A percentile compares a stretch with the other conserved stretches of the same genome.
phyloP scores from a whole-genome alignment of 2,113 vertebrate species.

The Struthio camelus region DNA sequence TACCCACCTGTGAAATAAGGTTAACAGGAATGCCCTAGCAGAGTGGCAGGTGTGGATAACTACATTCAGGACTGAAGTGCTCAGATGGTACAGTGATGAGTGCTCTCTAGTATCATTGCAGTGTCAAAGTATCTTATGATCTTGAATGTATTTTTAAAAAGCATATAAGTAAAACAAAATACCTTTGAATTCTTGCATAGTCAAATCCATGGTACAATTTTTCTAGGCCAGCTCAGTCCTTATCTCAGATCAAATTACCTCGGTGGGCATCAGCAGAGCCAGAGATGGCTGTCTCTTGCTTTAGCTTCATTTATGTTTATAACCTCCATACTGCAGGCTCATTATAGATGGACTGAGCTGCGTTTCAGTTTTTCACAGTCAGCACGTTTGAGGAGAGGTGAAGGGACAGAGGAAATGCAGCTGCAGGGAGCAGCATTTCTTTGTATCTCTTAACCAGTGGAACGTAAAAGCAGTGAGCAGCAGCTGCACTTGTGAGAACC shows the following conservation, averaged over 20 bases:
- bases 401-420: background rate
- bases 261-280: background rate
- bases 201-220: background rate
- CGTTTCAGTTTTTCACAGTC: background rate
- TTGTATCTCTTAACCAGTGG: background rate
- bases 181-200: background rate
- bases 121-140: background rate
- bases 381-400: background rate
- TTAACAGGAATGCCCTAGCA: background rate
- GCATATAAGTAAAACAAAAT: background rate
- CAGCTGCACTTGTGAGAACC: background rate
- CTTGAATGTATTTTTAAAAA: constrained; percentile 21
- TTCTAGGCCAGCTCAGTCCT: background rate
- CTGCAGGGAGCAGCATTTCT: background rate
- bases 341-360: background rate
- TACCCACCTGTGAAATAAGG: background rate
- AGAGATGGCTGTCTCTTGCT: background rate
- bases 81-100: background rate
- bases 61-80: background rate
- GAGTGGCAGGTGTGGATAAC: background rate
- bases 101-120: background rate
- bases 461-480: background rate
- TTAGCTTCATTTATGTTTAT: background rate
- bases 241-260: background rate
- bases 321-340: background rate